Evolutionary conservation across 2,888 invertebrate species (phyloP).

Genomic region (Athalia circularis): DNA sequence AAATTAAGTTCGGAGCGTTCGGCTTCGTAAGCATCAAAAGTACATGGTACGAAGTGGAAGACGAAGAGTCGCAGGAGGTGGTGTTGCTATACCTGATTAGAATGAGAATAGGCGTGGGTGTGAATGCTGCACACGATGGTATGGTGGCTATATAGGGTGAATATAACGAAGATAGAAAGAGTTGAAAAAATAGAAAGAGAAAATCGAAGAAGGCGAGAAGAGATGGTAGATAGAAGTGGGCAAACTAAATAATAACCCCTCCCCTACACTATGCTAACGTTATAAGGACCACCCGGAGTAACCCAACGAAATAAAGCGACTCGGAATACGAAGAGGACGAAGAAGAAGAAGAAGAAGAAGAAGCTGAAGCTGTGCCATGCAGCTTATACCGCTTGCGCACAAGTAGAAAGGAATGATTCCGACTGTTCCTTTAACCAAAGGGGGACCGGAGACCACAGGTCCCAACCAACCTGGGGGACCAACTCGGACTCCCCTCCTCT

Average conservation of each 20-base stretch:
- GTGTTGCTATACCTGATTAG: conserved; percentile 66
- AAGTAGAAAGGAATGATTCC: no score
- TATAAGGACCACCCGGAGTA: conserved; percentile 71
- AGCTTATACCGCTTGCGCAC: no score
- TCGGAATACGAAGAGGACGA: conserved; percentile 46
- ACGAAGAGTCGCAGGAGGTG: conserved; percentile 56
- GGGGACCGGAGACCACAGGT: no score
- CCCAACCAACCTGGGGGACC: neutral
- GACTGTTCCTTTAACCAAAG: no score
- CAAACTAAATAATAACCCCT: conserved; percentile 73
- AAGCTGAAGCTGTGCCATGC: no score
- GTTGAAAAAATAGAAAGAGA: conserved; percentile 35
- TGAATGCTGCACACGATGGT: conserved; percentile 50
- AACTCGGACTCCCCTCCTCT: conserved; percentile 6
- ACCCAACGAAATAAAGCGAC: conserved; percentile 56
- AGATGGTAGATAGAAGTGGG: conserved; percentile 71
- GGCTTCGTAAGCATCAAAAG: neutral
- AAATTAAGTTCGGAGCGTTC: no score
- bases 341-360: conserved; percentile 56
- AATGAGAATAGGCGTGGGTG: conserved; percentile 70
- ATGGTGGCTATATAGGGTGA: conserved; percentile 45
- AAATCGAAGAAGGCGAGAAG: conserved; percentile 45
- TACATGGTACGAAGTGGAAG: conserved; percentile 38
- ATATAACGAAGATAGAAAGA: conserved; percentile 28
- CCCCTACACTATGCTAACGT: conserved; percentile 31